phyloP scores from a whole-genome alignment of 2,797 vertebrate genomes.

The Lithobates sylvaticus region DNA sequence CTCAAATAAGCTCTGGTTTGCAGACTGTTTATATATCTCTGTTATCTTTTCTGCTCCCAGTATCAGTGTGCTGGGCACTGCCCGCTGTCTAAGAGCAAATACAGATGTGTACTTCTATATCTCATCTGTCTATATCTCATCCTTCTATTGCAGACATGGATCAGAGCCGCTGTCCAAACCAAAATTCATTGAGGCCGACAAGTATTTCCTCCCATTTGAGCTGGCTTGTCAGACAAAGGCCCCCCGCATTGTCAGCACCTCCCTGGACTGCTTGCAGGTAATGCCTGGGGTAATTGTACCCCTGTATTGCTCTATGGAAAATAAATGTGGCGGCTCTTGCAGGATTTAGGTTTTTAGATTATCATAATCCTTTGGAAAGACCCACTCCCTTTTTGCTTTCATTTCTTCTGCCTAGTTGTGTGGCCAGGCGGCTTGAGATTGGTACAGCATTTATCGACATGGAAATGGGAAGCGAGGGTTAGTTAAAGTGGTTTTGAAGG shows the following conservation, averaged over 20 bases:
- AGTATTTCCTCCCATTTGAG: constrained; percentile 96
- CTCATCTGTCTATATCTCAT: background rate
- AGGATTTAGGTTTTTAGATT: too few species aligned
- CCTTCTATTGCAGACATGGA: constrained; percentile 80
- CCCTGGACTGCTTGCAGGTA: constrained; percentile 96
- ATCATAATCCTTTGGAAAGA: too few species aligned
- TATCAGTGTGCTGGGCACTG: too few species aligned
- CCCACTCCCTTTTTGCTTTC: too few species aligned
- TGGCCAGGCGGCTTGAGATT: too few species aligned
- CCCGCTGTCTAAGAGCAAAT: too few species aligned
- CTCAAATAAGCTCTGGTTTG: background rate
- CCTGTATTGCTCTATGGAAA: too few species aligned
- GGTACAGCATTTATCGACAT: too few species aligned
- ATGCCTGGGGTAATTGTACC: background rate
- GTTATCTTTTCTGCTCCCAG: background rate
- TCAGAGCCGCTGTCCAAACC: constrained; percentile 87
- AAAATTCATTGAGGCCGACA: constrained; percentile 98
- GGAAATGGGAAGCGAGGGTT: too few species aligned
- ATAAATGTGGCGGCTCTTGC: too few species aligned
- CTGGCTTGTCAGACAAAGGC: constrained; percentile 97
- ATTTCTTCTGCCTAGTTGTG: too few species aligned
- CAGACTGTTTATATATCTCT: background rate
- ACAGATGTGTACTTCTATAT: background rate
- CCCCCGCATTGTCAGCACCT: constrained; percentile 94
- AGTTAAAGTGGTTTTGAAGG: too few species aligned